These are phyloP conservation scores for Napeogenes inachia DNA, from an alignment of 2,888 invertebrate species.

Conservation along the genomic window DNA sequence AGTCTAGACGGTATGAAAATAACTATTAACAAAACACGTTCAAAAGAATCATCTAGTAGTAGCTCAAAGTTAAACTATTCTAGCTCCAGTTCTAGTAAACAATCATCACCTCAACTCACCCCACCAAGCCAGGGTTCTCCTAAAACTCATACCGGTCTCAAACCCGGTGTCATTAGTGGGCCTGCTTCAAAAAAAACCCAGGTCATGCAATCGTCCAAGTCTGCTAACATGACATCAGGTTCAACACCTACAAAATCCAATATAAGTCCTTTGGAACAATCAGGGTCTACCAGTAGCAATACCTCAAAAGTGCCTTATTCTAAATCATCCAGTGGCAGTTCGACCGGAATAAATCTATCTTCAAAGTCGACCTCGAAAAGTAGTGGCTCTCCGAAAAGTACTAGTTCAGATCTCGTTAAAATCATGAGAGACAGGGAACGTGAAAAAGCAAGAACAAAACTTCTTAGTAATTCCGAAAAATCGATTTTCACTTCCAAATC, in stretches of 20 bases:
- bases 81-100: conserved; percentile 66
- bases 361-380: conserved; percentile 68
- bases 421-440: conserved; percentile 79
- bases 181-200: conserved; percentile 90
- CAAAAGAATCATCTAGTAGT: conserved; percentile 80
- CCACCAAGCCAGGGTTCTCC: conserved; percentile 81
- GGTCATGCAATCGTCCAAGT: conserved; percentile 75
- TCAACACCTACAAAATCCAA: conserved; percentile 70
- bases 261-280: conserved; percentile 61
- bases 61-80: conserved; percentile 68
- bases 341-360: conserved; percentile 65
- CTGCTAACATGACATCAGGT: conserved; percentile 52
- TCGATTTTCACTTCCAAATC: conserved; percentile 80
- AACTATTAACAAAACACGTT: conserved; percentile 92
- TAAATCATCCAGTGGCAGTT: conserved; percentile 63
- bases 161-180: conserved; percentile 91
- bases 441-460: conserved; percentile 77
- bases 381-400: conserved; percentile 79
- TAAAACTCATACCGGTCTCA: conserved; percentile 88
- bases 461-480: conserved; percentile 79
- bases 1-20: conserved; percentile 94
- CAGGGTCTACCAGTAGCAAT: conserved; percentile 46
- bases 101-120: conserved; percentile 68
- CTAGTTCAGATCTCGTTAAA: conserved; percentile 75
- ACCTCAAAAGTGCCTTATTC: conserved; percentile 71